Base-by-base conservation (phyloP, 2,797 vertebrate genomes). In the Muscicapa comitata region DNA sequence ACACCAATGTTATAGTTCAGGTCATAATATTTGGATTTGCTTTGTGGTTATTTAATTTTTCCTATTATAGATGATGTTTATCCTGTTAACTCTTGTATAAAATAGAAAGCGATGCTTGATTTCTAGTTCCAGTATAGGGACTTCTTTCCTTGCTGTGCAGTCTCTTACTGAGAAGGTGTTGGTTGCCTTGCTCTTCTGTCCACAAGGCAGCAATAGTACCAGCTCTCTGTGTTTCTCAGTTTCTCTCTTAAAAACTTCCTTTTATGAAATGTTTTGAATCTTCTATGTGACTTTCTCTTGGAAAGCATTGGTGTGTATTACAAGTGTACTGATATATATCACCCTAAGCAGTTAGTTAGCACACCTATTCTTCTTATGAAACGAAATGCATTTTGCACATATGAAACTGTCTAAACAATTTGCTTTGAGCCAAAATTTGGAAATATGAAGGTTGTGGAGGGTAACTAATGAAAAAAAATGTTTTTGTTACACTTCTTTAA, bases 371-470 rank as follows among this genome's bases (percentile, higher is more conserved):
- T 97, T 97, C 86, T 90, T 83, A 75, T 5, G 58, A 94, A 97
- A 92, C 83, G 86, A 96, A 97, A 96, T 92, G 86, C 8, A 3
- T 93, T 95, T 70, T 84, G 66, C 76, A 77, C 91, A 95, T 94
- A 28, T 93, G 95, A 96, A 97, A 94, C 80, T 61, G 45, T 91
- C 88, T 92, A 82, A 97, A 91, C 95, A 93, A 86, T n/a, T 66
- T 58, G 19, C 70, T 88, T 96, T 93, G 77, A 79, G 70, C n/a
- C 11, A 28, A 70, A 92, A 84, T 61, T 78, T 75, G 72, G 62
- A 87, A 91, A 81, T 91, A 66, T 2, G 31, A 55, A 79, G 31
- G 20, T 61, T 94, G 43, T 40, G 20, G 58, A 77, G n/a, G 40
- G 71, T 90, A 80, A 85, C 85, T 81, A 79, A 93, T 57, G 45